A percentile compares a stretch with the other conserved stretches of the same genome.
Evolutionary conservation across 1,140 invertebrate species (phyloP).

Genomic region (Zaprionus vittiger): DNA sequence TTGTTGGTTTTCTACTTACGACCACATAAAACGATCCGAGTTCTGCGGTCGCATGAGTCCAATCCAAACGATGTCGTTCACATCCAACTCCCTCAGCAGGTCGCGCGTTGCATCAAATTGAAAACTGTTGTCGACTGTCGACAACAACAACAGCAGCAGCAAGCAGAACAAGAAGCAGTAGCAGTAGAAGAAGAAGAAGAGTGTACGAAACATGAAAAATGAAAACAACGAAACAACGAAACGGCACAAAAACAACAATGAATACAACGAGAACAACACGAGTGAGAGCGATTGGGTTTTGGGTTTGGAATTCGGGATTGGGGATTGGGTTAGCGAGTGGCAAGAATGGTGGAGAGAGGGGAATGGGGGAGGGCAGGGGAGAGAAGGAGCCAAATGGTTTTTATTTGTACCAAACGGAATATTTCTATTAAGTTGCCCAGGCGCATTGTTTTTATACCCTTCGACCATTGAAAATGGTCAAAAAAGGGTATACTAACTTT

Average conservation of each 20-base stretch:
- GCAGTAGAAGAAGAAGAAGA: slow-evolving; percentile 12
- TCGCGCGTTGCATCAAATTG: slow-evolving; percentile 90
- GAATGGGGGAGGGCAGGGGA: neutral
- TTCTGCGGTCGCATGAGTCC: slow-evolving; percentile 88
- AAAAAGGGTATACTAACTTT: too few relatives aligned
- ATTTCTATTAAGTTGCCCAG: slow-evolving; percentile 68
- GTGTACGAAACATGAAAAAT: slow-evolving; percentile 15
- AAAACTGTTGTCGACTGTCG: slow-evolving; percentile 89
- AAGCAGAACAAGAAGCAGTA: slow-evolving; percentile 24
- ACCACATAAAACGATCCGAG: slow-evolving; percentile 89
- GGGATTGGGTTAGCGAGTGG: neutral
- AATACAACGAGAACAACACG: slow-evolving; percentile 11
- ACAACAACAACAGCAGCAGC: slow-evolving; percentile 54
- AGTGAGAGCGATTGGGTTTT: neutral
- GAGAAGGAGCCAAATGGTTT: slow-evolving; percentile 64
- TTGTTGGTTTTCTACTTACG: slow-evolving; percentile 86
- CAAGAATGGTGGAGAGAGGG: neutral
- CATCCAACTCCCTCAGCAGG: slow-evolving; percentile 90
- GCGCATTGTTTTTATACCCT: slow-evolving; percentile 61
- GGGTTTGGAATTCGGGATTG: neutral
- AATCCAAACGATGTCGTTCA: slow-evolving; percentile 90
- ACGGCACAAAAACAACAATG: slow-evolving; percentile 24
- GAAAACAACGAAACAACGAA: slow-evolving; percentile 17
- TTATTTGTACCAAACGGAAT: slow-evolving; percentile 69
- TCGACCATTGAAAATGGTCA: too few relatives aligned